These are phyloP conservation scores for Microtus ochrogaster DNA, from an alignment of 2,113 vertebrate species.

Conservation along the genomic window DNA sequence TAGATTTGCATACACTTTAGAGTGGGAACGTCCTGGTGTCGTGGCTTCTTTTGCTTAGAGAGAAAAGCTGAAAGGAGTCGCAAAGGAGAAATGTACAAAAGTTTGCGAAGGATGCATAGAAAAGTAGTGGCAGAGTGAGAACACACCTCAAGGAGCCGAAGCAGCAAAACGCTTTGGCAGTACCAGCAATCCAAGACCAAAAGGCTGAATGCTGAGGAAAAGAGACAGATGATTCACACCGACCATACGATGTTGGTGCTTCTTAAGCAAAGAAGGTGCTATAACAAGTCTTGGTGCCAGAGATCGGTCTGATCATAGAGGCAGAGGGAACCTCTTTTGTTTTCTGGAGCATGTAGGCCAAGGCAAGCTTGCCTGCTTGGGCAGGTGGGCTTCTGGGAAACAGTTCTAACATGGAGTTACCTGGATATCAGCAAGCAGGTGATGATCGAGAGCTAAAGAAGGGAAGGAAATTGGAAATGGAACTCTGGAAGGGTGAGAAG, in stretches of 20 bases:
- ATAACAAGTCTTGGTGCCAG: not conserved
- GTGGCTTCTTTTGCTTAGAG: slow-evolving; percentile 57
- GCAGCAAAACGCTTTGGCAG: not conserved
- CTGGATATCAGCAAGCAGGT: not conserved
- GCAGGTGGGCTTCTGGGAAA: not conserved
- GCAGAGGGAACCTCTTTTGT: not conserved
- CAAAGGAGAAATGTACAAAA: slow-evolving; percentile 23
- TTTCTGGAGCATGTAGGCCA: too few species aligned
- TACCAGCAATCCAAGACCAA: not conserved
- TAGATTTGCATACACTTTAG: slow-evolving; percentile 69
- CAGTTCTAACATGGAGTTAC: not conserved
- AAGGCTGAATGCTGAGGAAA: not conserved
- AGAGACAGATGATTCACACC: not conserved
- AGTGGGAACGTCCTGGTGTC: not conserved
- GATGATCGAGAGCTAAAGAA: not conserved
- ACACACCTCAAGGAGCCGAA: not conserved
- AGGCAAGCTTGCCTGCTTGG: not conserved
- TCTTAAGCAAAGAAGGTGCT: not conserved
- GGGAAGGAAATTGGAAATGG: not conserved
- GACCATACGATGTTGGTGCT: not conserved
- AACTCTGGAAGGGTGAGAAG: not conserved
- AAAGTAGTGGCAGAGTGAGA: not conserved
- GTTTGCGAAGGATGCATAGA: not conserved
- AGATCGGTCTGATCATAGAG: not conserved
- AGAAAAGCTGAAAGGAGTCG: not conserved